Evolutionary conservation across 2,113 vertebrate genomes (phyloP).

Genomic region (Burhinus bistriatus): DNA sequence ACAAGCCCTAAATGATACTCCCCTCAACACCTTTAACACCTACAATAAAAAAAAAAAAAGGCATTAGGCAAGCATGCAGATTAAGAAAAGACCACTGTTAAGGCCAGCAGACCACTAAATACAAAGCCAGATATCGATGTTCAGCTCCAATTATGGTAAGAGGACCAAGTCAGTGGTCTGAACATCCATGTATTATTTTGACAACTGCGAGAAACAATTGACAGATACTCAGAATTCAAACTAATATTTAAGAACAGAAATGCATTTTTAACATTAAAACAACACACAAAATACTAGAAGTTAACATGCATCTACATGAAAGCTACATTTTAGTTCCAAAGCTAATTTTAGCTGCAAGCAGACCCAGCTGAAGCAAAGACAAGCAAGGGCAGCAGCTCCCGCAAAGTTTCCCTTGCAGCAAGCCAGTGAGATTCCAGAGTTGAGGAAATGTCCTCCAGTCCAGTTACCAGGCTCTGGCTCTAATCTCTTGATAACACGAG

Average conservation of each 20-base stretch:
- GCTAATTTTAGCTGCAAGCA: not conserved
- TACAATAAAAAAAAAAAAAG: not conserved
- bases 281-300: not conserved
- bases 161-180: fast-evolving
- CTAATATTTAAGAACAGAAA: not conserved
- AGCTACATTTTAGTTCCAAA: not conserved
- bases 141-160: not conserved
- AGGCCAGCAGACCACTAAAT: not conserved
- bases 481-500: conserved; percentile 17
- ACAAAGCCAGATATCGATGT: not conserved
- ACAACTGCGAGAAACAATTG: not conserved
- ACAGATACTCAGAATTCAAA: not conserved
- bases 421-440: not conserved
- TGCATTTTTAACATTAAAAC: not conserved
- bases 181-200: not conserved
- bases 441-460: conserved; percentile 9
- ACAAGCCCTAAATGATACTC: not conserved
- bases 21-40: not conserved
- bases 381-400: not conserved
- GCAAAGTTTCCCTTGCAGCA: not conserved
- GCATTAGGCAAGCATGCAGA: not conserved
- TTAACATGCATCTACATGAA: not conserved
- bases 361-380: not conserved
- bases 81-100: not conserved
- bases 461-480: not conserved